Percentiles rank a stretch among this genome's conserved stretches.
Evolutionary conservation across 2,888 invertebrate species (phyloP).

Genomic region (Cataglyphis livida): DNA sequence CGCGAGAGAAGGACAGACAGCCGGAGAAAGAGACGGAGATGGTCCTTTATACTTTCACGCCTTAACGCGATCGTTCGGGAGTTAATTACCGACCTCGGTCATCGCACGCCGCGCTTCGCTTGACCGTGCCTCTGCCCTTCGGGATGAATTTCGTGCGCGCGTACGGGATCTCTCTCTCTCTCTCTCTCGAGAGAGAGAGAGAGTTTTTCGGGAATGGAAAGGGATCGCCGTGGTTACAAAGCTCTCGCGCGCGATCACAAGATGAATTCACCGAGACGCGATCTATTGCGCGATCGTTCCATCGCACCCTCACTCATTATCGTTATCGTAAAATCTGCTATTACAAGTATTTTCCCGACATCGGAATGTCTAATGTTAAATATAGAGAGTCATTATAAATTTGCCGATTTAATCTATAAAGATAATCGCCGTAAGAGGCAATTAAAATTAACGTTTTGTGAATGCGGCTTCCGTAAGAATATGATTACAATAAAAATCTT

Average conservation of each 20-base stretch:
- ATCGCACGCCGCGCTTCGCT: conserved; percentile 57
- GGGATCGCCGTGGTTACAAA: conserved; percentile 17
- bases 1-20: conserved; percentile 19
- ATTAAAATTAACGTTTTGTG: conserved; percentile 34
- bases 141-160: conserved; percentile 70
- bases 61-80: conserved; percentile 74
- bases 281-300: conserved; percentile 24
- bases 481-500: conserved; percentile 33
- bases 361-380: conserved; percentile 27
- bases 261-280: conserved; percentile 5
- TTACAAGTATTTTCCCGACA: conserved; percentile 24
- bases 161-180: conserved; percentile 19
- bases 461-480: background rate
- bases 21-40: conserved; percentile 26
- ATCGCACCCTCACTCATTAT: conserved; percentile 3
- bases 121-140: conserved; percentile 60
- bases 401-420: conserved; percentile 30
- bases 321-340: conserved; percentile 22
- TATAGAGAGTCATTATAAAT: conserved; percentile 34
- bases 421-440: conserved; percentile 4
- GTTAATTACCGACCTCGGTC: conserved; percentile 72
- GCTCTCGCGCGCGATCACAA: conserved; percentile 2
- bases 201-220: conserved; percentile 44
- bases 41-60: conserved; percentile 73
- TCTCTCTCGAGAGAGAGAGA: background rate